These are phyloP conservation scores for Mycalesis mineus DNA, from an alignment of 2,888 invertebrate genomes.

Conservation along the genomic window DNA sequence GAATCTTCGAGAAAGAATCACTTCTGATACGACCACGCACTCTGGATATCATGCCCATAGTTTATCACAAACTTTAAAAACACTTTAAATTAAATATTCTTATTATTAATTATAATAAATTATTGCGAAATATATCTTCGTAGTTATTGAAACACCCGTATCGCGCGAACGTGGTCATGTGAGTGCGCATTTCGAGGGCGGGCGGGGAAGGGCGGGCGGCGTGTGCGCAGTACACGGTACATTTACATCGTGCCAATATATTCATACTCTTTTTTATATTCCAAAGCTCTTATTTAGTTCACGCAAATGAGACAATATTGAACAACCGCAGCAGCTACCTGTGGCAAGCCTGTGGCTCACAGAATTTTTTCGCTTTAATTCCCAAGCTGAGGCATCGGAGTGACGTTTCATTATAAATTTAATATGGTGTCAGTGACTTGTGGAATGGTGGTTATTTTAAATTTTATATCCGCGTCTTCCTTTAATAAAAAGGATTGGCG, in stretches of 20 bases:
- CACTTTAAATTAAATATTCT: neutral
- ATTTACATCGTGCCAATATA: conserved; percentile 29
- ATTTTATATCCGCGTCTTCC: neutral
- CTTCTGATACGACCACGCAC: conserved; percentile 82
- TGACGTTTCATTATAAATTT: conserved; percentile 61
- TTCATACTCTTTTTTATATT: conserved; percentile 33
- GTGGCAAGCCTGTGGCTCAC: neutral
- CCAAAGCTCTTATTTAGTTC: conserved; percentile 34
- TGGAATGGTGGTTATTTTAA: conserved; percentile 27
- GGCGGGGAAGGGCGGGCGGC: conserved; percentile 42
- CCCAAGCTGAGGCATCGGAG: conserved; percentile 36
- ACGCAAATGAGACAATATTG: conserved; percentile 10
- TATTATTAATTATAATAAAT: neutral
- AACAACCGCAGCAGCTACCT: conserved; percentile 15
- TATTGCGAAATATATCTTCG: conserved; percentile 4
- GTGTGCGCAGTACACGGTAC: conserved; percentile 35
- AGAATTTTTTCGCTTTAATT: conserved; percentile 8
- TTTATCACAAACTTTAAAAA: conserved; percentile 15
- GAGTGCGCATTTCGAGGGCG: conserved; percentile 67
- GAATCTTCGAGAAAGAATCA: conserved; percentile 80
- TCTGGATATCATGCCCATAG: conserved; percentile 85
- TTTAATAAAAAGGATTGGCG: neutral
- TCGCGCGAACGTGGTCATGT: conserved; percentile 49
- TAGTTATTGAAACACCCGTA: conserved; percentile 37
- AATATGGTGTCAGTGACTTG: conserved; percentile 66